Percentiles rank a stretch among this genome's conserved stretches.
Conservation (phyloP, 1,140 invertebrate species). For the Drosophila nigromelanica region DNA sequence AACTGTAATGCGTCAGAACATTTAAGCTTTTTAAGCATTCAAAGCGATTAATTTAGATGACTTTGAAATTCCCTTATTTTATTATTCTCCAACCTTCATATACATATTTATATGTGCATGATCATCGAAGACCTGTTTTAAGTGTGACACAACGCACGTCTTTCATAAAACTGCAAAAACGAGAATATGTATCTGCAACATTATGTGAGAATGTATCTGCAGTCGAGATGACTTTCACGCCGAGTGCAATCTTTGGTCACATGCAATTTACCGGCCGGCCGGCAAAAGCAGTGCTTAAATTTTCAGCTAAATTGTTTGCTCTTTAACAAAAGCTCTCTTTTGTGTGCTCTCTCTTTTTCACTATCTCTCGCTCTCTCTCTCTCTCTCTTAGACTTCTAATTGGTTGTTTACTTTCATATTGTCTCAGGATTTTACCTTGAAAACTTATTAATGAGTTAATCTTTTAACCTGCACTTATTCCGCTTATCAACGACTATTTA, state of each 20-base stretch:
- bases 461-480: conserved; percentile 63
- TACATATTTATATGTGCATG: conserved; percentile 3
- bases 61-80: not conserved
- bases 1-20: not conserved
- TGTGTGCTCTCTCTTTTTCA: not conserved
- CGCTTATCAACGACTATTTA: conserved; percentile 45
- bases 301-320: conserved; percentile 6
- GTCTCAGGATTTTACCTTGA: conserved; percentile 60
- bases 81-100: not conserved
- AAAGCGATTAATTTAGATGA: not conserved
- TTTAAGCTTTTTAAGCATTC: not conserved
- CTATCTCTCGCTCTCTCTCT: not conserved
- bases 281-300: conserved; percentile 47
- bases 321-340: conserved; percentile 24
- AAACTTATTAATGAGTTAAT: conserved; percentile 63
- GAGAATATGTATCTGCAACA: conserved; percentile 39
- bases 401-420: conserved; percentile 70
- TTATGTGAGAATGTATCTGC: conserved; percentile 32
- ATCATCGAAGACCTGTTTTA: conserved; percentile 13
- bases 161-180: conserved; percentile 13
- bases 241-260: conserved; percentile 13
- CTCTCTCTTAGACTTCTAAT: conserved; percentile 15
- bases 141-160: conserved; percentile 10
- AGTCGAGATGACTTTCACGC: conserved; percentile 24
- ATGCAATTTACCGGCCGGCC: conserved; percentile 50